Evolutionary conservation across 1,140 invertebrate genomes (phyloP), one percentile per base, ranked within the genome.

Genomic region (Leucophenga varia): DNA sequence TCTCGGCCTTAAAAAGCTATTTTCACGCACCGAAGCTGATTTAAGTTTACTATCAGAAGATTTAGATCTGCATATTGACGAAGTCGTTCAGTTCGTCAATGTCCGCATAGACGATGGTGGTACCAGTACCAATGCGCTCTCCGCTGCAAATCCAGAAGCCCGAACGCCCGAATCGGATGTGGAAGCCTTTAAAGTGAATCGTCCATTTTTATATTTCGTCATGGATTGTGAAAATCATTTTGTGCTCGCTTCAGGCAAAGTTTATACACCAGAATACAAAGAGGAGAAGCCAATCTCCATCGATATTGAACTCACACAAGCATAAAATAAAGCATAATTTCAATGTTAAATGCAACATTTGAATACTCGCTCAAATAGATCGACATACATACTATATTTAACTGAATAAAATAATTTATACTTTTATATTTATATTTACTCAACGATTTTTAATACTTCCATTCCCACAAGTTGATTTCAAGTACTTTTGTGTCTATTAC

Each of bases 181-280:
- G 60, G 50, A 75, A 52, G 52, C 54, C 10, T 83, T 88, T 59
- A 73, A 64, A 36, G 80, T 82, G 2, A 80, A 88, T 47, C 82
- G 80, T 54, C 85, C 86, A 0, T 88, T 87, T 63, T 55, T 86
- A 9, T 87, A 86, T 61, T 83, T 84, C 58, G 81, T 89, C 19
- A 59, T 81, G 12, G 84, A 89, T 52, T 79, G 77, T 30, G 61
- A 79, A 28, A 80, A 82, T 39, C 79, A 83, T 20, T 76, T 85
- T 6, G 78, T 87, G 2, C 76, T 84, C 5, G 84, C 85, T 45
- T 78, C 81, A 3, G 86, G 86, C 42, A 84, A 82, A 60, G 58
- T 84, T 17, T 76, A 72, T 40, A 77, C 81, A 14, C 76, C 76
- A 2, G 67, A 71, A 39, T 41, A 61, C 7, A 59, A 69, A 42